Percentiles rank a stretch among this genome's conserved stretches.
phyloP scores from a whole-genome alignment of 2,113 vertebrate species.

The Sturnus vulgaris region DNA sequence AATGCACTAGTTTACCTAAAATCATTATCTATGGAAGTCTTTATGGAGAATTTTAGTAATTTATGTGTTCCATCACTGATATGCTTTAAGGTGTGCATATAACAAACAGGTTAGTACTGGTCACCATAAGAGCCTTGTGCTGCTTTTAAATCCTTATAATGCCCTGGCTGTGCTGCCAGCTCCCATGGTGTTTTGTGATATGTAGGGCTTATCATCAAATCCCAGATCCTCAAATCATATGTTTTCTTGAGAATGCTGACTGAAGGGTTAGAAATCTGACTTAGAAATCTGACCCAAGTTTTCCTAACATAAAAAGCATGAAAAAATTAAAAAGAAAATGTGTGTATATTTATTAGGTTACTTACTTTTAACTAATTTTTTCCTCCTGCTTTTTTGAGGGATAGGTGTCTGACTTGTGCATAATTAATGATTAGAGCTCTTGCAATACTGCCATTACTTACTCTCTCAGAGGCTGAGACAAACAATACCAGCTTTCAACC shows the following conservation, averaged over 20 bases:
- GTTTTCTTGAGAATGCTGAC: neutral
- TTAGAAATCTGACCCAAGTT: neutral
- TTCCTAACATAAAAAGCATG: neutral
- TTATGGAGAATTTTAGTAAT: neutral
- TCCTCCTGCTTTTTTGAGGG: neutral
- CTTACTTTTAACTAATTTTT: neutral
- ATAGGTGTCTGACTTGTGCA: neutral
- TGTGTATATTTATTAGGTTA: neutral
- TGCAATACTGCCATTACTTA: neutral
- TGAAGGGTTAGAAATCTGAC: neutral
- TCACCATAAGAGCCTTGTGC: neutral
- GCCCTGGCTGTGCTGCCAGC: neutral
- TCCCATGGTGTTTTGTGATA: neutral
- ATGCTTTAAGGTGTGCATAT: neutral
- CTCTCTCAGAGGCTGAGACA: neutral
- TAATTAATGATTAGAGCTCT: neutral
- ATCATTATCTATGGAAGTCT: neutral
- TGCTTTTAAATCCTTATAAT: neutral
- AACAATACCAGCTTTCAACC: neutral
- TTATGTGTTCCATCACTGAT: neutral
- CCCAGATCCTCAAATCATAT: neutral
- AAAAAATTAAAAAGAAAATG: neutral
- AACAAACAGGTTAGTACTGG: neutral
- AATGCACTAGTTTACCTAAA: neutral
- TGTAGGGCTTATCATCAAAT: neutral